These are phyloP conservation scores for Epinephelus lanceolatus DNA, from an alignment of 2,113 vertebrate species.

Conservation along the genomic window DNA sequence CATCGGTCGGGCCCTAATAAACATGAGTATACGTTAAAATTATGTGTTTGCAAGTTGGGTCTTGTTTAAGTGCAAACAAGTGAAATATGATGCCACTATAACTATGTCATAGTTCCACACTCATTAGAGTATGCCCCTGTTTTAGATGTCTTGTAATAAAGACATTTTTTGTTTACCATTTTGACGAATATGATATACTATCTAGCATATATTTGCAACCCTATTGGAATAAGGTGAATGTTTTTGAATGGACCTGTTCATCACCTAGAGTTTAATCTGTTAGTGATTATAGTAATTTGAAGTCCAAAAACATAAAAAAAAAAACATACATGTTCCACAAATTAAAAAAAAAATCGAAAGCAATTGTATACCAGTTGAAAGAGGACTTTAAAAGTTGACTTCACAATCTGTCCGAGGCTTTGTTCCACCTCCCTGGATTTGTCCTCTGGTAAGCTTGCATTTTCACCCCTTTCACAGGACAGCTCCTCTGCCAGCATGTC, in stretches of 20 bases:
- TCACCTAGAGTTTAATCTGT: too few species aligned
- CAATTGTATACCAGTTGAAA: slow-evolving; percentile 55
- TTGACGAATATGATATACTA: background rate
- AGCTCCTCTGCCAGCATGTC: slow-evolving; percentile 58
- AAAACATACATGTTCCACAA: background rate
- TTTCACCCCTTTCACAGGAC: slow-evolving; percentile 36
- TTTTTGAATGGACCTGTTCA: too few species aligned
- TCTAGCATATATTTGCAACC: too few species aligned
- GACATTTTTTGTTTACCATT: background rate
- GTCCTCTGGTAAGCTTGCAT: slow-evolving; percentile 24
- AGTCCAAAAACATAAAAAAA: background rate
- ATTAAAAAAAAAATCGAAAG: background rate
- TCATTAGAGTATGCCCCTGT: background rate
- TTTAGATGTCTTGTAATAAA: background rate
- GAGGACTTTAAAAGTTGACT: slow-evolving; percentile 59
- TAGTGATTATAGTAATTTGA: background rate
- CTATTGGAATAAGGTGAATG: too few species aligned
- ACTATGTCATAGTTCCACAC: background rate
- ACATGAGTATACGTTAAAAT: background rate
- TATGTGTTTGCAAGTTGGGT: background rate
- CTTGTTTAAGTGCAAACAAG: background rate
- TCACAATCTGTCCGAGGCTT: slow-evolving; percentile 55
- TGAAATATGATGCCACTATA: background rate
- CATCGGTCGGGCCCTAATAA: background rate
- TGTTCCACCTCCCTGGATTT: slow-evolving; percentile 34